Conservation (phyloP, 2,113 vertebrate species). For the Crotalus helleri region DNA sequence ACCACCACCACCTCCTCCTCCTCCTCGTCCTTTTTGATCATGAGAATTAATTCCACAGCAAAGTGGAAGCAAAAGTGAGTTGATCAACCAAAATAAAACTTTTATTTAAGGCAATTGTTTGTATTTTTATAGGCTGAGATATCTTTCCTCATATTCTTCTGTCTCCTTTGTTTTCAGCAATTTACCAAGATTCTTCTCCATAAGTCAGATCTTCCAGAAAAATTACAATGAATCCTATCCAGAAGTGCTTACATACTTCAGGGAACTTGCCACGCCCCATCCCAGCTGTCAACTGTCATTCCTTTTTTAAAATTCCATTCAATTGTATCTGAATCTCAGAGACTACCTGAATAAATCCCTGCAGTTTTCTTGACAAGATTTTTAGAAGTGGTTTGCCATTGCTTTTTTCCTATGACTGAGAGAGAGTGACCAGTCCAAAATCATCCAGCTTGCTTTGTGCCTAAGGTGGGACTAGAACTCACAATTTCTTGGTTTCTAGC, state of each 20-base stretch:
- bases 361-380: neutral
- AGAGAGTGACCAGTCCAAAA: no score
- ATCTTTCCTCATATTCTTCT: neutral
- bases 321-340: no score
- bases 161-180: neutral
- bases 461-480: neutral
- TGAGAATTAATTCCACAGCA: neutral
- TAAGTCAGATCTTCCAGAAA: neutral
- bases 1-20: no score
- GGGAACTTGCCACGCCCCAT: neutral
- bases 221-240: neutral
- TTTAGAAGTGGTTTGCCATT: no score
- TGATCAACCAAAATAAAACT: neutral
- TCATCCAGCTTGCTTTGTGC: neutral
- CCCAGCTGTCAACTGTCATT: neutral
- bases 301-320: no score
- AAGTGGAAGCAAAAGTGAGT: neutral
- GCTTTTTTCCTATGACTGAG: no score
- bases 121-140: neutral
- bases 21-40: neutral
- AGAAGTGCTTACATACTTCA: neutral
- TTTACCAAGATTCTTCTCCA: neutral
- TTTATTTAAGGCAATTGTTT: neutral
- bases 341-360: neutral
- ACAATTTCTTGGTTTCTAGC: neutral